Evolutionary conservation across 1,140 invertebrate genomes (phyloP).

Genomic region (Conus betulinus): DNA sequence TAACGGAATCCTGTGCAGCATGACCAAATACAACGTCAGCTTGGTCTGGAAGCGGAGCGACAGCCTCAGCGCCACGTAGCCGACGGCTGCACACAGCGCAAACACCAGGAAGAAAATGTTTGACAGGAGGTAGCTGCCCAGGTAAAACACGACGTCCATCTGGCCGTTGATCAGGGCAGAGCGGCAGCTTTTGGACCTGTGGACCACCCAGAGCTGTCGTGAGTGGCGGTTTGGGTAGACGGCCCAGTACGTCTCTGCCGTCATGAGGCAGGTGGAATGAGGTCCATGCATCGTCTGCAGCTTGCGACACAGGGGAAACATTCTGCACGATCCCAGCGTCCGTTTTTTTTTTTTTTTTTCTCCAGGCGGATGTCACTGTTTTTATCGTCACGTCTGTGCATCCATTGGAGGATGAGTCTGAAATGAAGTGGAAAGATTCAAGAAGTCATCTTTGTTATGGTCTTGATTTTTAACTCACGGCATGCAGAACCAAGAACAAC

Average conservation of each 20-base stretch:
- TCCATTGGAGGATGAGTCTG: too few relatives aligned
- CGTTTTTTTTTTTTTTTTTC: neutral
- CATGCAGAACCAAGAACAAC: too few relatives aligned
- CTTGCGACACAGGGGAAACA: conserved; percentile 35
- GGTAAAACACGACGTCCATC: neutral
- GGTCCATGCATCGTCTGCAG: conserved; percentile 24
- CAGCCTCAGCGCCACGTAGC: conserved; percentile 23
- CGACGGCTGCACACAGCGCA: neutral
- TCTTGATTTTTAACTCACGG: too few relatives aligned
- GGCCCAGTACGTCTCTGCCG: conserved; percentile 17
- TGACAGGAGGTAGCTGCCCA: conserved; percentile 14
- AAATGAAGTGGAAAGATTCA: too few relatives aligned
- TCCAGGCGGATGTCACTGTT: neutral
- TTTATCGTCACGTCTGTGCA: neutral
- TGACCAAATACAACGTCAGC: conserved; percentile 29
- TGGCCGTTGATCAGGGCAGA: neutral
- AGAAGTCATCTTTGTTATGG: too few relatives aligned
- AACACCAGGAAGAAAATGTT: conserved; percentile 12
- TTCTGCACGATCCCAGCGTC: neutral
- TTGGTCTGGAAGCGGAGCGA: conserved; percentile 33
- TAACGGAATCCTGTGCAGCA: conserved; percentile 22
- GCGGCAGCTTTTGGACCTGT: neutral
- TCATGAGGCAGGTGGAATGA: conserved; percentile 33
- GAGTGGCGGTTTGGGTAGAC: neutral
- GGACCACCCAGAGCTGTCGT: neutral